phyloP scores from a whole-genome alignment of 2,888 invertebrate genomes.

The Parapristionchus giblindavisi region DNA sequence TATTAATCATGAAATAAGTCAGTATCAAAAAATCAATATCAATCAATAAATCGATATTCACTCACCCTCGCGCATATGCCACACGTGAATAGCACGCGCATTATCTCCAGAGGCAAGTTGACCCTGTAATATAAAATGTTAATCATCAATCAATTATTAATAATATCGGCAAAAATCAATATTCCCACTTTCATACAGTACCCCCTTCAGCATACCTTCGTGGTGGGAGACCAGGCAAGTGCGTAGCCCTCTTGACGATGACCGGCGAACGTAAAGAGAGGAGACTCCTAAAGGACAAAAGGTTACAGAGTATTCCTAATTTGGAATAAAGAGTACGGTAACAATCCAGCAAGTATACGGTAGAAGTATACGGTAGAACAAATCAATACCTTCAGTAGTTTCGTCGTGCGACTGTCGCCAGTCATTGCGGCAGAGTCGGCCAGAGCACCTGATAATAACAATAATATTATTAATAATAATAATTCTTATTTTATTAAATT shows the following conservation, averaged over 20 bases:
- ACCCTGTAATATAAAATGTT: slow-evolving; percentile 72
- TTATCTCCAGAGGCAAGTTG: slow-evolving; percentile 91
- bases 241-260: slow-evolving; percentile 94
- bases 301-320: background rate
- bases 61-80: slow-evolving; percentile 83
- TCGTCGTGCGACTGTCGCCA: slow-evolving; percentile 67
- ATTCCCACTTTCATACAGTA: background rate
- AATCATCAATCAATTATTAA: background rate
- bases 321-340: background rate
- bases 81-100: slow-evolving; percentile 89
- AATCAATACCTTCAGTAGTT: slow-evolving; percentile 50
- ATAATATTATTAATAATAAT: background rate
- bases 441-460: slow-evolving; percentile 76
- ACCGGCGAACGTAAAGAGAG: slow-evolving; percentile 87
- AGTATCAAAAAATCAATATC: background rate
- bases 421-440: slow-evolving; percentile 81
- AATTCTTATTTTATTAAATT: background rate
- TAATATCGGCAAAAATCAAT: slow-evolving; percentile 14
- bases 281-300: slow-evolving; percentile 70
- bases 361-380: slow-evolving; percentile 41
- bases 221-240: slow-evolving; percentile 87
- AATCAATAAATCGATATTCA: background rate
- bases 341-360: slow-evolving; percentile 4
- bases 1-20: background rate
- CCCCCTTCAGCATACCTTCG: slow-evolving; percentile 75